Base-by-base conservation (phyloP, 2,888 invertebrate genomes). In the Lycocerus yunnanus region DNA sequence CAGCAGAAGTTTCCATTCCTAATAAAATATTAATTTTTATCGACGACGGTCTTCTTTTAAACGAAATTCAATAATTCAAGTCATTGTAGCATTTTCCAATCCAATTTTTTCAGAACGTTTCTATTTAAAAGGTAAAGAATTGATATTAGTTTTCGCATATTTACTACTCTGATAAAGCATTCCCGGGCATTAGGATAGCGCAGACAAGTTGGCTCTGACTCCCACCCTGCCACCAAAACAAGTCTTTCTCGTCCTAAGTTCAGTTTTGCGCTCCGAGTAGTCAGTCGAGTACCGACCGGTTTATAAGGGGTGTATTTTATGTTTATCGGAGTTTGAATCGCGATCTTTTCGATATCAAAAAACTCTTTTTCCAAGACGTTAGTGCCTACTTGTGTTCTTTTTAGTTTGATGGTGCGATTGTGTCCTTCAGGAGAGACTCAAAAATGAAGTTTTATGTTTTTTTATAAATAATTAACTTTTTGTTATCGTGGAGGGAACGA, bases 121-220 rank as follows among this genome's bases (percentile, higher is more conserved):
- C 16, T 61, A 61, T 61, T 61, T 61, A 18, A 63, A 63, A n/a
- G 63, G 16, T 61, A 16, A 15, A 15, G 15, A 61, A 61, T 61
- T 43, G 43, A 43, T 43, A 43, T 43, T 43, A 43, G 43, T 43
- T 43, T 43, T 43, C 43, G 15, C 20, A 15, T 63, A 63, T 63
- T 14, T 63, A 63, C 11, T 63, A 16, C 16, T 60, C n/a, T 15
- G 18, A 18, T 16, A 63, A 20, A 63, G 61, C 77, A 67, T 78
- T 71, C 73, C 75, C 76, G 78, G 72, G 74, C 72, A 68, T 73
- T 73, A 66, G 73, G 70, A 63, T 74, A 69, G 77, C 79, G 80
- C 78, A 80, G 80, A 80, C 80, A 78, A 78, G 79, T 78, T 78
- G 80, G 78, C 80, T 77, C 79, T 79, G 72, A 72, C 80, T 78